phyloP scores from a whole-genome alignment of 2,797 vertebrate genomes.

The Bradypus variegatus region DNA sequence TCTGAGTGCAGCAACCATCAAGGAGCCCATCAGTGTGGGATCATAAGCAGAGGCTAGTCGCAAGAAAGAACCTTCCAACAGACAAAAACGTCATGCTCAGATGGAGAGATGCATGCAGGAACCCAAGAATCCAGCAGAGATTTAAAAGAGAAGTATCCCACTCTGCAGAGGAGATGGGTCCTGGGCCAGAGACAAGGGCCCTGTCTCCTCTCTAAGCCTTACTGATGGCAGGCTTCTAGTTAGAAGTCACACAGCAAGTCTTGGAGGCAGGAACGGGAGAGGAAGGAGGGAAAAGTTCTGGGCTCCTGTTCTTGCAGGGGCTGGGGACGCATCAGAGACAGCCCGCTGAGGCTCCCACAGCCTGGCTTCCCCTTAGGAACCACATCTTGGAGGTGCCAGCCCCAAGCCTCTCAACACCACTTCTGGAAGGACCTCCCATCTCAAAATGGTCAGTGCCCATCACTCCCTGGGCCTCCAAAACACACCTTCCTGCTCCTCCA shows the following conservation, averaged over 20 bases:
- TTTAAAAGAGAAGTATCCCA: neutral
- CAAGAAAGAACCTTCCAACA: neutral
- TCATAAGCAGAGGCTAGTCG: neutral
- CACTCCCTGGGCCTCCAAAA: neutral
- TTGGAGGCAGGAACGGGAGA: neutral
- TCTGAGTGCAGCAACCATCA: neutral
- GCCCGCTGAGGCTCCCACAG: too few relatives aligned
- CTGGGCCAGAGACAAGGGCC: neutral
- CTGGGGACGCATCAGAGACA: neutral
- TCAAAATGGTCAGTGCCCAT: neutral
- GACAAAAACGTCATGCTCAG: neutral
- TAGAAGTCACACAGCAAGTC: conserved; percentile 16
- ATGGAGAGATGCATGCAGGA: neutral
- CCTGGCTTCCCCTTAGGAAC: neutral
- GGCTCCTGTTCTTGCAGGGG: neutral
- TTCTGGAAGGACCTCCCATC: neutral
- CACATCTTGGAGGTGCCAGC: neutral
- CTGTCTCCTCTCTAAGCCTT: neutral
- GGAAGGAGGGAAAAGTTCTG: neutral
- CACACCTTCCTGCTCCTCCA: neutral
- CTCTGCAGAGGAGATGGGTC: neutral
- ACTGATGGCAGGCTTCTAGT: neutral
- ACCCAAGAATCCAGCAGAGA: neutral
- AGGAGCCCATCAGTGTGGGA: neutral
- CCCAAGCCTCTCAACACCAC: neutral